phyloP scores from a whole-genome alignment of 2,797 vertebrate genomes.

The Clarias platycephalus region DNA sequence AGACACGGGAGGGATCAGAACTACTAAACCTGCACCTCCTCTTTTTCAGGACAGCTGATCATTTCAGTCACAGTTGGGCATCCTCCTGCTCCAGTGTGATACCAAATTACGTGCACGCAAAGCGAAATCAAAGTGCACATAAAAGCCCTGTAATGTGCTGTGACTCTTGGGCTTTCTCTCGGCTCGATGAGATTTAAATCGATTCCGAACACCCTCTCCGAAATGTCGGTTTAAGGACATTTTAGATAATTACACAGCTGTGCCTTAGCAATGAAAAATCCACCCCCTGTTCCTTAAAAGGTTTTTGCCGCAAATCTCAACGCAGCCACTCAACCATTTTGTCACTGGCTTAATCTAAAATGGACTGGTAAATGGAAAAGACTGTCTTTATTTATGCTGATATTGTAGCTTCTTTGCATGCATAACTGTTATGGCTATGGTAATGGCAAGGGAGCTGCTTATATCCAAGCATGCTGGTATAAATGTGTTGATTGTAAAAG shows the following conservation, averaged over 20 bases:
- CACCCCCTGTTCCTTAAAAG: constrained; percentile 47
- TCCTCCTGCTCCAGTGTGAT: constrained; percentile 51
- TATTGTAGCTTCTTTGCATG: constrained; percentile 8
- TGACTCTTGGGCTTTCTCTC: constrained; percentile 55
- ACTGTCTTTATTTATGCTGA: constrained; percentile 39
- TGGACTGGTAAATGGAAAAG: constrained; percentile 39
- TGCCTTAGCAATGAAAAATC: constrained; percentile 55
- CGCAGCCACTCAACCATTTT: constrained; percentile 40
- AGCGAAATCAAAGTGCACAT: constrained; percentile 56
- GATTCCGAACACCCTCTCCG: constrained; percentile 57
- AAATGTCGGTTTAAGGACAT: constrained; percentile 59
- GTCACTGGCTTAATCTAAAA: constrained; percentile 46
- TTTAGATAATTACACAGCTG: constrained; percentile 63
- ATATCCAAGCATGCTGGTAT: not conserved
- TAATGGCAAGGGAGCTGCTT: not conserved
- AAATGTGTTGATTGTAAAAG: constrained; percentile 2
- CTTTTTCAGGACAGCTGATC: constrained; percentile 46
- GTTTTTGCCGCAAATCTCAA: constrained; percentile 46
- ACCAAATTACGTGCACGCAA: constrained; percentile 55
- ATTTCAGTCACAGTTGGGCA: constrained; percentile 54
- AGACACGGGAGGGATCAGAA: constrained; percentile 25
- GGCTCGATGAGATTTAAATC: constrained; percentile 60
- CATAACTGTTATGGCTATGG: not conserved
- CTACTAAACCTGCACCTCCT: constrained; percentile 39
- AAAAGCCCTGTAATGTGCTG: constrained; percentile 55